phyloP scores from a whole-genome alignment of 2,888 invertebrate genomes.

The Tachina lurida region DNA sequence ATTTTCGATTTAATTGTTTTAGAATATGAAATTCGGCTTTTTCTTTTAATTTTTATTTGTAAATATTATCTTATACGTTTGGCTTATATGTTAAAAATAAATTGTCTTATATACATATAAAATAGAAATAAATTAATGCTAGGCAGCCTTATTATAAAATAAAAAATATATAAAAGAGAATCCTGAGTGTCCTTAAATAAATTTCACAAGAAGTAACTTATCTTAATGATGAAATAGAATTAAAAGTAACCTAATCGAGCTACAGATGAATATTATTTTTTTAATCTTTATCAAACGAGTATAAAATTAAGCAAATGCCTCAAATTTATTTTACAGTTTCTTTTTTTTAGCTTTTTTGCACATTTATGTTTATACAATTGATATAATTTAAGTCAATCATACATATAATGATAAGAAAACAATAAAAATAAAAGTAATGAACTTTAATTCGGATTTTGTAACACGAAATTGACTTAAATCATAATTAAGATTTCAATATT shows the following conservation, averaged over 20 bases:
- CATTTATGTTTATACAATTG: slow-evolving; percentile 49
- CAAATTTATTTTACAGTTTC: slow-evolving; percentile 34
- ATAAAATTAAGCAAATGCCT: slow-evolving; percentile 53
- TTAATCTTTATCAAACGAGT: slow-evolving; percentile 35
- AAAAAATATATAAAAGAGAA: slow-evolving; percentile 19
- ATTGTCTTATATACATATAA: neutral
- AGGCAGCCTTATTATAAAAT: slow-evolving; percentile 64
- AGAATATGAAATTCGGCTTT: slow-evolving; percentile 9
- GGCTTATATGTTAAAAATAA: slow-evolving; percentile 8
- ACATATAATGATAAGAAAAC: slow-evolving; percentile 10
- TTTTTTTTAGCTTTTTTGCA: slow-evolving; percentile 61
- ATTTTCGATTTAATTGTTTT: slow-evolving; percentile 4
- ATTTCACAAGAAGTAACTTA: slow-evolving; percentile 57
- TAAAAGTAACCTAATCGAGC: slow-evolving; percentile 39
- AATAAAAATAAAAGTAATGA: slow-evolving; percentile 2
- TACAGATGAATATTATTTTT: slow-evolving; percentile 58
- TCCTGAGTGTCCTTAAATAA: slow-evolving; percentile 66
- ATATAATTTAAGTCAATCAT: slow-evolving; percentile 54
- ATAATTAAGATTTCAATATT: slow-evolving; percentile 60
- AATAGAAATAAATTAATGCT: slow-evolving; percentile 29
- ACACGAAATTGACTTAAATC: slow-evolving; percentile 31
- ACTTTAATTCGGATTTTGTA: slow-evolving; percentile 23
- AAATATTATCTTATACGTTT: slow-evolving; percentile 33
- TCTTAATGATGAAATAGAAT: slow-evolving; percentile 45
- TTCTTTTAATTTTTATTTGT: slow-evolving; percentile 13